Evolutionary conservation across 2,888 invertebrate species (phyloP), one percentile per base, ranked within the genome.

Genomic region (Melieria omissa): DNA sequence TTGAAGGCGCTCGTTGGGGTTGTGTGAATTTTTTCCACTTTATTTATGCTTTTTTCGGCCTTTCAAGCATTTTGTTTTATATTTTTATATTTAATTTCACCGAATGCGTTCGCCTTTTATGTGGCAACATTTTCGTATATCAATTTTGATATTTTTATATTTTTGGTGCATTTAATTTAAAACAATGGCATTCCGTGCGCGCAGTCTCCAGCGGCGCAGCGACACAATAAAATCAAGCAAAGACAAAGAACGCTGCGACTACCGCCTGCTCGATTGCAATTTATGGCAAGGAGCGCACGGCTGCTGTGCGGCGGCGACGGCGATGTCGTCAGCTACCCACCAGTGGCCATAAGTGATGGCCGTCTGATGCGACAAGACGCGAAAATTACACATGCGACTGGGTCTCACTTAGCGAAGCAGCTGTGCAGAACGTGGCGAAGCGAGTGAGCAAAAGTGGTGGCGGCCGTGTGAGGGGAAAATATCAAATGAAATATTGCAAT

Each of bases 161-260:
- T 45, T 65, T 70, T 64, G 67, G 70, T 70, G 54, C 70, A 67
- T 72, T 70, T 72, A 72, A 71, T 73, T 74, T 71, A 73, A 72
- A 58, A 74, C 74, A 74, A 74, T 74, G 72, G 68, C 68, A 66
- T 74, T 70, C 29, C 16, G 47, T 61, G 73, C 71, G 29, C 72
- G 65, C 68, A 65, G 64, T 73, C 63, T 74, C 74, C 73, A 73
- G 73, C 74, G 49, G 74, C 69, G 74, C 54, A 41, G 49, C 69
- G 69, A 69, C 69, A 62, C 62, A 69, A 69, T 69, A 69, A 69
- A 69, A 69, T 62, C 62, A 69, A 69, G 60, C 52, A 69, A 69
- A 62, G 62, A 69, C 69, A 69, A 69, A 69, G 69, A 69, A 69
- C 46, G 55, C 14, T 55, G 55, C 55, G 69, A 69, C 69, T 69